Conservation (phyloP, 2,888 invertebrate genomes). For the Salticus scenicus region DNA sequence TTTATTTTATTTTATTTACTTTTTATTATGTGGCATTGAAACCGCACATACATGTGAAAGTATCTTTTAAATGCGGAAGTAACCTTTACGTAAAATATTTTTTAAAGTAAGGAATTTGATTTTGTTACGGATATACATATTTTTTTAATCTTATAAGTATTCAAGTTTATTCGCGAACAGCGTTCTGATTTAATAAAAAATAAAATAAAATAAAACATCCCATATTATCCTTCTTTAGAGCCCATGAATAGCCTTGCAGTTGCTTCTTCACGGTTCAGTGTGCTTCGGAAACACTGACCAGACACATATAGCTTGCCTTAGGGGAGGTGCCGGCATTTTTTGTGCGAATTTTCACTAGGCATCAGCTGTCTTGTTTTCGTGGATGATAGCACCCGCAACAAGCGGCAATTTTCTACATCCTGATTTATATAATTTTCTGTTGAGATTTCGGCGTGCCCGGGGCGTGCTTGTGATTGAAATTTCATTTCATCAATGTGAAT, state of each 20-base stretch:
- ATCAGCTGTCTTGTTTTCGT: constrained; percentile 3
- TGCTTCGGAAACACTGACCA: constrained; percentile 44
- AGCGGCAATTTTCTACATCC: constrained; percentile 17
- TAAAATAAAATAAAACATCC: neutral
- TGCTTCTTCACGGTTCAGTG: constrained; percentile 28
- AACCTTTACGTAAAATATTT: neutral
- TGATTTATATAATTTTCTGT: constrained; percentile 39
- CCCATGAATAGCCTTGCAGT: neutral
- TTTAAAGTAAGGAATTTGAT: neutral
- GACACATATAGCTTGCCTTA: constrained; percentile 14
- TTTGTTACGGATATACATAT: neutral
- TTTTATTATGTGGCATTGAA: too few species aligned
- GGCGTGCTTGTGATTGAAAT: constrained; percentile 20
- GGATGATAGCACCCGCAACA: constrained; percentile 16
- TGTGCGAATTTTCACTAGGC: constrained; percentile 10
- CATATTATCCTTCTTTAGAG: neutral
- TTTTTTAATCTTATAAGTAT: too few species aligned
- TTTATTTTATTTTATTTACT: too few species aligned
- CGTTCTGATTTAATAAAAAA: neutral
- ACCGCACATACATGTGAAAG: too few species aligned
- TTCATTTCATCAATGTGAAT: constrained; percentile 22
- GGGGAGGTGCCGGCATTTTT: constrained; percentile 1
- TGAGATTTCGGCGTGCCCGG: neutral
- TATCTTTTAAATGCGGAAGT: neutral
- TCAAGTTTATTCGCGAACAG: neutral